Evolutionary conservation across 2,797 vertebrate genomes (phyloP).

Genomic region (Chiloscyllium punctatum): DNA sequence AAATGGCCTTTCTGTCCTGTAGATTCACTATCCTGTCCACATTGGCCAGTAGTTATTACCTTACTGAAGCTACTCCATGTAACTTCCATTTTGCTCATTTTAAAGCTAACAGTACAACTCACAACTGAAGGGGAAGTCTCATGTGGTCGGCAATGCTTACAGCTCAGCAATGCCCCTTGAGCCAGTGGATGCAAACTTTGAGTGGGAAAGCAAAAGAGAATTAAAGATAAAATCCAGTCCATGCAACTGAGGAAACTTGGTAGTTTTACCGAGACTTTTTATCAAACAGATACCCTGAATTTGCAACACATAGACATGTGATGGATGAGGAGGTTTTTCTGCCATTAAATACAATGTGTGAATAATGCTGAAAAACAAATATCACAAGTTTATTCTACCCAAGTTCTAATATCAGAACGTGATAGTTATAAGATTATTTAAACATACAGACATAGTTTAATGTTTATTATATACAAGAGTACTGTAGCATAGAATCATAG

Average conservation of each 20-base stretch:
- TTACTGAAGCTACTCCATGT: no score
- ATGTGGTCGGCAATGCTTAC: not conserved
- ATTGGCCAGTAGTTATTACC: not conserved
- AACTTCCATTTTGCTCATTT: not conserved
- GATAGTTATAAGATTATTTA: conserved; percentile 20
- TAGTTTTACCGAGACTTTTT: not conserved
- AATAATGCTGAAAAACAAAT: conserved; percentile 34
- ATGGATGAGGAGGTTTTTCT: conserved; percentile 16
- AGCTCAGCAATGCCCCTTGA: not conserved
- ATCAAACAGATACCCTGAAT: conserved; percentile 5
- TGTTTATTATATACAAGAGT: conserved; percentile 28
- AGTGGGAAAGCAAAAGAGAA: not conserved
- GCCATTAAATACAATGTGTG: conserved; percentile 19
- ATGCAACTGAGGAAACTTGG: not conserved
- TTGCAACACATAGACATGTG: not conserved
- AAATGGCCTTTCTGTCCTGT: not conserved
- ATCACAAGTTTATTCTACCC: conserved; percentile 25
- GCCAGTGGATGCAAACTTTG: not conserved
- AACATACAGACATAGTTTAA: conserved; percentile 31
- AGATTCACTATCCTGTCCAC: not conserved
- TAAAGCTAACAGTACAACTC: not conserved
- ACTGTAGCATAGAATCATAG: conserved; percentile 15
- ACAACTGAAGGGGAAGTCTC: no score
- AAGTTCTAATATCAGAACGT: conserved; percentile 22
- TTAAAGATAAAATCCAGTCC: not conserved